These are phyloP conservation scores for Bombylius discolor DNA, from an alignment of 2,888 invertebrate species.

Conservation along the genomic window DNA sequence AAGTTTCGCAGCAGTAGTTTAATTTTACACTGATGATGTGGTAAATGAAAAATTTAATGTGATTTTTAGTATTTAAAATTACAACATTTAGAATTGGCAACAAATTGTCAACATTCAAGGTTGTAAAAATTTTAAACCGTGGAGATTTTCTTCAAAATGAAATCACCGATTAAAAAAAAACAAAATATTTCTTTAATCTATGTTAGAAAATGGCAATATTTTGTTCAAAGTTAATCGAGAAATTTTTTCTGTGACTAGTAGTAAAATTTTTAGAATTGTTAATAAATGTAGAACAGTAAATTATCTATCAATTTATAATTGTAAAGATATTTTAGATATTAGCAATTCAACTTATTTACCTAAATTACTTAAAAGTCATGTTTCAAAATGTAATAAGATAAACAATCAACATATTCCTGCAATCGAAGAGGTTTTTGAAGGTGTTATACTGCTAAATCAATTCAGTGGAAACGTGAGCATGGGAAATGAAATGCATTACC, in stretches of 20 bases:
- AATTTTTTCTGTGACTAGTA: no score
- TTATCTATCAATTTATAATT: not conserved
- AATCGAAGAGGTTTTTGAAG: not conserved
- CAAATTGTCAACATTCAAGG: not conserved
- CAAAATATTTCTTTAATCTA: no score
- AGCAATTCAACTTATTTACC: not conserved
- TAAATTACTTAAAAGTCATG: not conserved
- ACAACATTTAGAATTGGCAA: constrained; percentile 1
- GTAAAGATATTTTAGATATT: not conserved
- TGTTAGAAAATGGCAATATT: no score
- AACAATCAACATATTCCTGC: constrained; percentile 1
- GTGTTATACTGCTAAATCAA: not conserved
- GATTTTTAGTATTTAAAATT: not conserved
- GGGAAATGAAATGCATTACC: not conserved
- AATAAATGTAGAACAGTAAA: not conserved
- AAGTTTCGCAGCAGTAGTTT: no score
- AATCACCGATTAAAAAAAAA: no score
- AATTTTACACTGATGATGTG: no score
- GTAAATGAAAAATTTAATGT: not conserved
- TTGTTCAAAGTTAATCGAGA: no score
- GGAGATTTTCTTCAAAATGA: no score
- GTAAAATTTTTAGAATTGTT: no score
- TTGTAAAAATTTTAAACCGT: constrained; percentile 1
- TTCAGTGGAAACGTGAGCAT: not conserved
- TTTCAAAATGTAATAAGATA: not conserved